Evolutionary conservation across 2,797 vertebrate genomes (phyloP), one percentile per base, ranked within the genome.

Genomic region (Taeniopygia guttata): DNA sequence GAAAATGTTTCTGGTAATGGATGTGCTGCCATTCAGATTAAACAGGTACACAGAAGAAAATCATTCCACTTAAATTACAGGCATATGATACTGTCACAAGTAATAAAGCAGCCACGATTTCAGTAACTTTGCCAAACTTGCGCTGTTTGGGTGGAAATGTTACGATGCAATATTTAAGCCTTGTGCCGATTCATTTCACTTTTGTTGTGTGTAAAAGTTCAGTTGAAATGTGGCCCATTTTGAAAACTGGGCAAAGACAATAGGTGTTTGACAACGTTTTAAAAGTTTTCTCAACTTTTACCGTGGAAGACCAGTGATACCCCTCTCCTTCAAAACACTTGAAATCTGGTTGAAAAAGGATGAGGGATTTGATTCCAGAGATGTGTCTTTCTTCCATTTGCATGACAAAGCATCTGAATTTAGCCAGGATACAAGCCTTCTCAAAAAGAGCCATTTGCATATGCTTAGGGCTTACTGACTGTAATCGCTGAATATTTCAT

Each of bases 391-490:
- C 51, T 87, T 2, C 5, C 7, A 83, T 96, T 94, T 94, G 82
- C 95, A 95, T 93, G 93, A 95, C 84, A 95, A 96, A 94, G 56
- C 54, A 48, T 74, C 68, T 85, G 93, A 94, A 92, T 92, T 93
- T 93, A 92, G 79, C 78, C 78, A 87, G 87, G 84, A 92, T 80
- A 70, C 60, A 43, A 90, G 76, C 38, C 75, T 87, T 90, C 92
- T 92, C 72, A 92, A 60, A 89, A 80, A 79, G 74, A 88, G 34
- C 30, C 22, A 72, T 94, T 93, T 94, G 89, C 94, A 91, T 87
- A 48, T 84, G 82, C 79, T 85, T 74, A 72, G 66, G 66, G 73
- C 27, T 91, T 70, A 34, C 72, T 92, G 40, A 52, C 78, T 87
- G 68, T 91, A 91, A 85, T 93, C 20, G 4, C 51, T 83, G 49